Evolutionary conservation across 1,140 invertebrate species (phyloP).

Genomic region (Drosophila virilis): DNA sequence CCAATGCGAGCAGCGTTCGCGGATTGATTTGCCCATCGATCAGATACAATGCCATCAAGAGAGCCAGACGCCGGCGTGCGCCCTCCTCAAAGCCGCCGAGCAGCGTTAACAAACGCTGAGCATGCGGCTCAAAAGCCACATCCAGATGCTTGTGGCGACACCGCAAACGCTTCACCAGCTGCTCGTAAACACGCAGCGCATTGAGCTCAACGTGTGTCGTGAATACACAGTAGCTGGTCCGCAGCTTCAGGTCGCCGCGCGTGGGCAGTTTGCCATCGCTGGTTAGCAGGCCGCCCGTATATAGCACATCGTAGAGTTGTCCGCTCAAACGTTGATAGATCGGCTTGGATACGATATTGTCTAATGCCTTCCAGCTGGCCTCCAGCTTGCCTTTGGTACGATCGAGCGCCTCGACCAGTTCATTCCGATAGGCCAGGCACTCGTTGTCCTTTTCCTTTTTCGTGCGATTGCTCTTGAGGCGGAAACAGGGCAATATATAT

Average conservation of each 20-base stretch:
- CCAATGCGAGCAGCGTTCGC: not conserved
- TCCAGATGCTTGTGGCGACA: slow-evolving; percentile 21
- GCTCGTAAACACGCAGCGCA: slow-evolving; percentile 20
- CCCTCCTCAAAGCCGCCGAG: slow-evolving; percentile 6
- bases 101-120: slow-evolving; percentile 1
- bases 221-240: slow-evolving; percentile 20
- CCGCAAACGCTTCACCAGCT: slow-evolving; percentile 17
- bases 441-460: slow-evolving; percentile 9
- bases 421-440: slow-evolving; percentile 7
- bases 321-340: not conserved
- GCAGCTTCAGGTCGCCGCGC: not conserved
- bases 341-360: slow-evolving; percentile 6
- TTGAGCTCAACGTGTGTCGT: not conserved
- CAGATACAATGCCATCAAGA: slow-evolving; percentile 14
- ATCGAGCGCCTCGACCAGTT: slow-evolving; percentile 25
- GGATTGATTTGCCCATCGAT: slow-evolving; percentile 14
- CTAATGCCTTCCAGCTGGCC: slow-evolving; percentile 37
- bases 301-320: slow-evolving; percentile 23
- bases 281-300: slow-evolving; percentile 25
- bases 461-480: not conserved
- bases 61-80: slow-evolving; percentile 4
- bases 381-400: slow-evolving; percentile 31
- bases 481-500: slow-evolving; percentile 18
- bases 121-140: slow-evolving; percentile 6
- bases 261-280: not conserved